Conservation (phyloP, 1,140 invertebrate species). For the Drosophila trapezifrons region DNA sequence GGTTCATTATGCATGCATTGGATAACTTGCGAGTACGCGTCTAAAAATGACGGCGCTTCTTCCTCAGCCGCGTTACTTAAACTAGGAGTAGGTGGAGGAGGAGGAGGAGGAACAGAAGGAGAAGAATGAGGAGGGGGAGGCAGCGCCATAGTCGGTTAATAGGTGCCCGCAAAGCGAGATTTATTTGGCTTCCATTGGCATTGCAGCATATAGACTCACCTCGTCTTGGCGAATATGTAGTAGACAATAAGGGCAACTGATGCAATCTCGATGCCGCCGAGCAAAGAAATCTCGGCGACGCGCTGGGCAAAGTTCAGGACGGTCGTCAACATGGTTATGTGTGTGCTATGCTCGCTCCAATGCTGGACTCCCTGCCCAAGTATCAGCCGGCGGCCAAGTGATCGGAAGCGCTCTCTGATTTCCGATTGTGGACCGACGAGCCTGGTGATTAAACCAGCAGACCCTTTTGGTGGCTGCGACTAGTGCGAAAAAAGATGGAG, state of each 20-base stretch:
- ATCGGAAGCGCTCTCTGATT: conserved; percentile 43
- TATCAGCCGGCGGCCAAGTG: conserved; percentile 50
- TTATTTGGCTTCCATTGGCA: conserved; percentile 56
- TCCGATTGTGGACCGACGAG: conserved; percentile 12
- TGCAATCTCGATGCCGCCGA: conserved; percentile 80
- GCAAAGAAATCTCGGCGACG: conserved; percentile 76
- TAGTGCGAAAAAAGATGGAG: conserved; percentile 50
- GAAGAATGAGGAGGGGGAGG: not conserved
- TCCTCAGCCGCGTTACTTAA: conserved; percentile 35
- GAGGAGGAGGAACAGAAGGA: conserved; percentile 3
- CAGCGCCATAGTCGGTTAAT: conserved; percentile 10
- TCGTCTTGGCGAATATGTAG: conserved; percentile 81
- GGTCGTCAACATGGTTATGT: conserved; percentile 55
- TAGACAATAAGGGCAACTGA: conserved; percentile 78
- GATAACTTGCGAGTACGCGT: conserved; percentile 28
- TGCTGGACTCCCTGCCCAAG: conserved; percentile 26
- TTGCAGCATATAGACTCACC: conserved; percentile 58
- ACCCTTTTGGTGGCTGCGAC: conserved; percentile 36
- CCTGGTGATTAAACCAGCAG: conserved; percentile 24
- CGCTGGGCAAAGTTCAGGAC: conserved; percentile 75
- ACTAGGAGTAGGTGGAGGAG: conserved; percentile 4
- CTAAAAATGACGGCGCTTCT: conserved; percentile 52
- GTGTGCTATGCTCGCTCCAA: conserved; percentile 4
- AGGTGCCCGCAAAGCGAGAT: conserved; percentile 31
- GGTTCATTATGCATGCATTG: conserved; percentile 52